Evolutionary conservation across 2,113 vertebrate species (phyloP), one percentile per base, ranked within the genome.

Genomic region (Heliornis fulica): DNA sequence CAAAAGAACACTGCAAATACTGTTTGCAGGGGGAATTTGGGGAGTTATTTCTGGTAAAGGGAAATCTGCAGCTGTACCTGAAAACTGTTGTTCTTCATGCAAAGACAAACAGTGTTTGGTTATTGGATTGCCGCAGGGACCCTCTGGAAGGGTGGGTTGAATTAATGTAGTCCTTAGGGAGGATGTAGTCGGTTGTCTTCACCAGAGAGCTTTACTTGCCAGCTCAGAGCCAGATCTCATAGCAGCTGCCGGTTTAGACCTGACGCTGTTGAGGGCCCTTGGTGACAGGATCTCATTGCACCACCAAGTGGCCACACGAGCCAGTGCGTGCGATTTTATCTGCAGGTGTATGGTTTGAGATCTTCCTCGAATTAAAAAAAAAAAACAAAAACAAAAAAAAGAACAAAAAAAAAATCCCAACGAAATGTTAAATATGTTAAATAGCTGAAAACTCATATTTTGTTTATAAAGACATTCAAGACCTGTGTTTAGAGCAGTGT

Each of bases 241-340:
- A 40, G 51, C 89, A 79, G 84, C 65, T 87, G 91, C 54, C 86
- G 64, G 3, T 83, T n/a, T 6, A 43, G n/a, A 6, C 56, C 51
- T 11, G 4, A 21, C 19, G 78, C 34, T 60, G 31, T 36, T 36
- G 2, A 15, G 43, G 43, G 10, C 32, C 59, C 64, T 71, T 43
- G 56, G 17, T 95, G 85, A 50, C 54, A 72, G 5, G 17, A 31
- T 92, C 94, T 70, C 54, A 4, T 21, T 72, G 96, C 96, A 88
- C 96, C 92, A 86, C 94, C 95, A 93, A 83, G 95, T 90, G 94
- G 94, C 86, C 86, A 38, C 54, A 15, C 12, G 18, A 50, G 54
- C 81, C 89, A 79, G 48, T 32, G 69, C 48, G 36, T 14, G 9
- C 5, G 32, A 25, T 25, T 82, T 63, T 32, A 29, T 51, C 40